Percentiles rank a stretch among this genome's conserved stretches.
phyloP scores from a whole-genome alignment of 2,113 vertebrate genomes.

The Pseudorhombus dupliciocellatus region DNA sequence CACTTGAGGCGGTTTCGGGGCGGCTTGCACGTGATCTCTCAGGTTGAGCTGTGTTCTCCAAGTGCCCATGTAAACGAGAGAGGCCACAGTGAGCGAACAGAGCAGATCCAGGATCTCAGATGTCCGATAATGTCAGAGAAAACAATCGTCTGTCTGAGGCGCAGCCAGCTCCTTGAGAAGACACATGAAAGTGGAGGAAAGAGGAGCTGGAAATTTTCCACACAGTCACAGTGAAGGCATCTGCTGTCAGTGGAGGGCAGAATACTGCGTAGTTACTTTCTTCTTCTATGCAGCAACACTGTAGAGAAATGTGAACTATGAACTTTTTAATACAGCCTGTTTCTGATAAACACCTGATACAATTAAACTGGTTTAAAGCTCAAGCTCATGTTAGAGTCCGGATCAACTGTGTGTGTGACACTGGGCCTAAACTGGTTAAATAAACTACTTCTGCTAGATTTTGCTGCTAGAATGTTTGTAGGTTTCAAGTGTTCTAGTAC shows the following conservation, averaged over 20 bases:
- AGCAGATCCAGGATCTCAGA: slow-evolving; percentile 61
- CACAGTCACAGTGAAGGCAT: slow-evolving; percentile 41
- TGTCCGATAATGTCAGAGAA: slow-evolving; percentile 71
- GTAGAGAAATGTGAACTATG: background rate
- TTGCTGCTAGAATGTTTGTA: no score
- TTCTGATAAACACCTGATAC: no score
- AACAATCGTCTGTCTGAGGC: slow-evolving; percentile 66
- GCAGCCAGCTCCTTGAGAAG: slow-evolving; percentile 47
- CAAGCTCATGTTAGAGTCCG: no score
- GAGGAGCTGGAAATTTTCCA: slow-evolving; percentile 29
- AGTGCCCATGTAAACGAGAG: slow-evolving; percentile 67
- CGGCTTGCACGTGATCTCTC: slow-evolving; percentile 61
- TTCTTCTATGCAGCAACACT: background rate
- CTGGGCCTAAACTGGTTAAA: no score
- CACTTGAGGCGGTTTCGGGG: slow-evolving; percentile 66
- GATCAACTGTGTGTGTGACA: no score
- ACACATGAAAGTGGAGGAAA: slow-evolving; percentile 62
- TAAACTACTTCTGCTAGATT: no score
- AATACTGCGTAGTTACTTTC: background rate
- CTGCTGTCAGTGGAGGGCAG: slow-evolving; percentile 4
- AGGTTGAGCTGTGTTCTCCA: slow-evolving; percentile 52
- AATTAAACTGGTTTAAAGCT: no score
- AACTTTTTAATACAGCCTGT: background rate
- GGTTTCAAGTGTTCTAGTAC: background rate
- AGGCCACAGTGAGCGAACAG: slow-evolving; percentile 57